Base-by-base conservation (phyloP, 1,140 invertebrate genomes). In the Ceratitis capitata region DNA sequence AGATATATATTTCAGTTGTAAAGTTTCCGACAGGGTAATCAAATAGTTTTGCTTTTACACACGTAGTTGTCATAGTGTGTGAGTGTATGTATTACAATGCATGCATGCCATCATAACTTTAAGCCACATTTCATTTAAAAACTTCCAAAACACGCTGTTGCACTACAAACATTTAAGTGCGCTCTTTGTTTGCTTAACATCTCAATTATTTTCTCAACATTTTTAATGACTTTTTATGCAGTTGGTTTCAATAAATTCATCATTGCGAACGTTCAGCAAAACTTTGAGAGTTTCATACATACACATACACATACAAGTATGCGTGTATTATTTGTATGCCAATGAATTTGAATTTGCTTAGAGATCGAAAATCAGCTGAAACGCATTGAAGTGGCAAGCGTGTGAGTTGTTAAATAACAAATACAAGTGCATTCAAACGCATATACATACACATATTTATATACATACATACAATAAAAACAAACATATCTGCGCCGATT, bases 101-200 rank as follows among this genome's bases (percentile, higher is more conserved):
- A 61, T 0, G 58, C n/a, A n/a, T n/a, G 39, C n/a, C 14, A 23
- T 19, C 19, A 9, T 45, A 47, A 7, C 39, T 42, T 45, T 78
- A 26, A 78, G 39, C 69, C 69, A 78, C 69, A 78, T 45, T 45
- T 78, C 35, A 74, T 74, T 39, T 42, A 74, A 6, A 35, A 5
- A 39, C 39, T 42, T 42, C 35, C 69, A n/a, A 45, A 45, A 78
- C 45, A 45, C 23, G 14, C 19, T 26, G 4, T 47, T n/a, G 7
- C 14, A 45, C 39, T 78, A 35, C 26, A n/a, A n/a, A n/a, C n/a
- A n/a, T n/a, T n/a, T n/a, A n/a, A n/a, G 39, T 14, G 39, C 45
- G 19, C 69, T 78, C 69, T 78, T 32, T 78, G 69, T 78, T 47
- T 61, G 56, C 12, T 61, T 23, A 78, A 78, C n/a, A 23, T 45